A percentile compares a stretch with the other conserved stretches of the same genome.
Evolutionary conservation across 2,888 invertebrate species (phyloP).

Genomic region (Cistogaster globosa): DNA sequence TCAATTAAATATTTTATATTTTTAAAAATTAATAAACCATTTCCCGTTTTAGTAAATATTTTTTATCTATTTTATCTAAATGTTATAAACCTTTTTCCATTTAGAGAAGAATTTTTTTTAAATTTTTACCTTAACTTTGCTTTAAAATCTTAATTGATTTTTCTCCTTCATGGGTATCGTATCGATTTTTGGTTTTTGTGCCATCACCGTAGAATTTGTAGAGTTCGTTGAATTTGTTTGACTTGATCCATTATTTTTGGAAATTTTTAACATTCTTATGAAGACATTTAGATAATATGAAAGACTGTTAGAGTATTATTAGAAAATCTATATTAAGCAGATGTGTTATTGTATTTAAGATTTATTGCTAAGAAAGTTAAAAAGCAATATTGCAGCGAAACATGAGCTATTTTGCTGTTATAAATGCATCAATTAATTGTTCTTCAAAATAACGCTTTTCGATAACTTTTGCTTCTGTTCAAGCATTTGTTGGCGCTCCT

Average conservation of each 20-base stretch:
- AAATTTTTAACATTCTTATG: conserved; percentile 76
- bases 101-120: neutral
- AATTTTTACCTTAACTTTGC: conserved; percentile 24
- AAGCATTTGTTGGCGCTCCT: too few relatives aligned
- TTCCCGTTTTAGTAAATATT: conserved; percentile 8
- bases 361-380: conserved; percentile 3
- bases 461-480: too few relatives aligned
- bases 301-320: conserved; percentile 59
- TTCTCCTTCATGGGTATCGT: conserved; percentile 73
- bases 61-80: neutral
- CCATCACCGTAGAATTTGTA: conserved; percentile 71
- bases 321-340: conserved; percentile 15
- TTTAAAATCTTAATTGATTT: conserved; percentile 49
- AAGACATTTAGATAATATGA: conserved; percentile 61
- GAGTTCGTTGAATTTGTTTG: conserved; percentile 78
- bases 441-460: too few relatives aligned
- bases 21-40: neutral
- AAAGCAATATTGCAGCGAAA: neutral
- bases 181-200: conserved; percentile 74
- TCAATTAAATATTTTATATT: neutral
- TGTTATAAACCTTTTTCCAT: neutral
- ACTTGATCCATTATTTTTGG: conserved; percentile 75
- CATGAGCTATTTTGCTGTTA: too few relatives aligned
- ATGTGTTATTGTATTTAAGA: neutral
- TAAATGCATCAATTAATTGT: too few relatives aligned